Evolutionary conservation across 2,797 vertebrate genomes (phyloP).

Genomic region (Dromococcyx pavoninus): DNA sequence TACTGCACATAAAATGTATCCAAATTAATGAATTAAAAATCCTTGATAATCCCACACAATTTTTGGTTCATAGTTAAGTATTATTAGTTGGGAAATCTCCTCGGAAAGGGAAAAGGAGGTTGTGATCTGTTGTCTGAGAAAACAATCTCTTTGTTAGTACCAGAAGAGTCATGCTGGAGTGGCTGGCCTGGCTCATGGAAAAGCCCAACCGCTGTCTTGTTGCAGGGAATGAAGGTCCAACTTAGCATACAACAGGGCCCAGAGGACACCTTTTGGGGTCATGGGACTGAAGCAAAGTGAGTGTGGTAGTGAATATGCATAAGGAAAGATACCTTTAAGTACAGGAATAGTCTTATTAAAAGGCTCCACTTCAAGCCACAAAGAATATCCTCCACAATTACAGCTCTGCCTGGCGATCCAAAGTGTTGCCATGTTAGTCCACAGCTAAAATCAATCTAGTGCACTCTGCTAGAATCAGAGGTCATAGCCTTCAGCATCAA

Average conservation of each 20-base stretch:
- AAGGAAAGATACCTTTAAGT: background rate
- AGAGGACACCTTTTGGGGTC: background rate
- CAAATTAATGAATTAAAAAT: slow-evolving; percentile 69
- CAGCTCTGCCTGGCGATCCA: background rate
- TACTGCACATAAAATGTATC: slow-evolving; percentile 66
- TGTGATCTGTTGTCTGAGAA: slow-evolving; percentile 40
- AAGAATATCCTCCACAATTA: accelerated
- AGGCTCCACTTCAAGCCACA: background rate
- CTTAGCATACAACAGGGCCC: accelerated
- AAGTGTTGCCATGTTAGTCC: background rate
- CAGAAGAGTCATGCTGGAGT: background rate
- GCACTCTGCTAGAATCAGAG: background rate
- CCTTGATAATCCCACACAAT: slow-evolving; percentile 60
- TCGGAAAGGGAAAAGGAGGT: slow-evolving; percentile 17
- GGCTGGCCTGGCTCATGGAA: background rate
- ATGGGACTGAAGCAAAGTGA: background rate
- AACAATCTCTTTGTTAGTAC: background rate
- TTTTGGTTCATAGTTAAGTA: slow-evolving; percentile 37
- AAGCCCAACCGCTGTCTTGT: background rate
- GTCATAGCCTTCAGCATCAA: background rate
- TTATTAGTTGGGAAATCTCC: slow-evolving; percentile 46
- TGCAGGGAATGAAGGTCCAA: background rate
- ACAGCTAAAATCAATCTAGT: background rate
- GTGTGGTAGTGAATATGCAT: background rate
- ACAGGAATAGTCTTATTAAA: background rate